A percentile compares a stretch with the other conserved stretches of the same genome.
phyloP scores from a whole-genome alignment of 37 sponge, comb jelly and placozoan genomes.

The Corticium candelabrum region DNA sequence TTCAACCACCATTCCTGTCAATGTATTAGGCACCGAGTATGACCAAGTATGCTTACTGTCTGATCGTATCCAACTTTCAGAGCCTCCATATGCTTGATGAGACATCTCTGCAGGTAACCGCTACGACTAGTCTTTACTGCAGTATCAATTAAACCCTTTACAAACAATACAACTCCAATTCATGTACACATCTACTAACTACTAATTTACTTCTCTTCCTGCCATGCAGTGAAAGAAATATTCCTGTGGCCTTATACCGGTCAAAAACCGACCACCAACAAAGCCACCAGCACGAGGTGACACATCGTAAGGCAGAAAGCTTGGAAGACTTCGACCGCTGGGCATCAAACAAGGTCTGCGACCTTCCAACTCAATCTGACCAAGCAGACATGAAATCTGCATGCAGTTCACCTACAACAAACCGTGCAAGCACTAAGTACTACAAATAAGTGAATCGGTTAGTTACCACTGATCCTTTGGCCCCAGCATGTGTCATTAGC shows the following conservation, averaged over 20 bases:
- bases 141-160: conserved; percentile 90
- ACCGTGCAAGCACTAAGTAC: background rate
- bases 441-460: background rate
- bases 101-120: conserved; percentile 95
- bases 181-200: background rate
- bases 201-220: conserved; percentile 72
- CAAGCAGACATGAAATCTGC: conserved; percentile 94
- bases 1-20: background rate
- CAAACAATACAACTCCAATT: background rate
- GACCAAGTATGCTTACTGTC: conserved; percentile 36
- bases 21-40: background rate
- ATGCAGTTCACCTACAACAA: conserved; percentile 93
- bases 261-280: conserved; percentile 79
- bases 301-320: conserved; percentile 78
- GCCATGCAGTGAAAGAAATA: conserved; percentile 98
- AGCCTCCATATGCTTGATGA: conserved; percentile 95
- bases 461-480: conserved; percentile 84
- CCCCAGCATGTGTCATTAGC: conserved; percentile 89
- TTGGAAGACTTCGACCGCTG: conserved; percentile 86
- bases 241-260: conserved; percentile 94
- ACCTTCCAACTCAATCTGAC: conserved; percentile 98
- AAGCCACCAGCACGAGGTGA: conserved; percentile 86
- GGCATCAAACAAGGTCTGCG: conserved; percentile 91
- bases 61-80: conserved; percentile 75
- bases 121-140: conserved; percentile 99